phyloP scores from a whole-genome alignment of 2,797 vertebrate genomes.

The Phylloscopus collybita region DNA sequence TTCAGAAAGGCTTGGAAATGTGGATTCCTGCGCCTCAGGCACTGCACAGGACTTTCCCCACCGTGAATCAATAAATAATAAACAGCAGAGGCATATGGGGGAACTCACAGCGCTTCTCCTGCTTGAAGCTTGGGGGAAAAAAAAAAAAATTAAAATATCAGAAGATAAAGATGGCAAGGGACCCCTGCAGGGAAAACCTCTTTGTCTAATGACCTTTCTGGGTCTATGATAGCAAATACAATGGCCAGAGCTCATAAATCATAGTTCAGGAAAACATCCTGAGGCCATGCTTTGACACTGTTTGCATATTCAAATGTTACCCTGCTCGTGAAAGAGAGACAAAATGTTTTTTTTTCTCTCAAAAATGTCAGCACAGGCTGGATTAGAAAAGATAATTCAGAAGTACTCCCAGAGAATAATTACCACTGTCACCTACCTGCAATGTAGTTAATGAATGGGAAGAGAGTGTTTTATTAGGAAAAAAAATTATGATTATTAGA shows the following conservation, averaged over 20 bases:
- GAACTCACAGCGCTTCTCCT: background rate
- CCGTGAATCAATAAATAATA: constrained; percentile 11
- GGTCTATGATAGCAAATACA: constrained; percentile 76
- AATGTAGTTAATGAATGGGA: constrained; percentile 86
- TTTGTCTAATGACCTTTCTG: constrained; percentile 79
- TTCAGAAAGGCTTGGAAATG: background rate
- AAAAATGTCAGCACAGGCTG: constrained; percentile 79
- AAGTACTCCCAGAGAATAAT: constrained; percentile 86
- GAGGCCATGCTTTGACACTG: constrained; percentile 73
- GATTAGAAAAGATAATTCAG: constrained; percentile 86
- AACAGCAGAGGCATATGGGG: background rate
- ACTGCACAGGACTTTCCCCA: background rate
- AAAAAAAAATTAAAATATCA: constrained; percentile 75
- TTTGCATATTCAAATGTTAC: constrained; percentile 85
- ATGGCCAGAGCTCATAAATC: constrained; percentile 82
- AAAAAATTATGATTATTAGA: constrained; percentile 83
- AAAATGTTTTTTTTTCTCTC: constrained; percentile 76
- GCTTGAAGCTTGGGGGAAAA: background rate
- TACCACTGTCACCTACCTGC: constrained; percentile 84
- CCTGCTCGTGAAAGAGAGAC: constrained; percentile 78
- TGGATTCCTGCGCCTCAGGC: background rate
- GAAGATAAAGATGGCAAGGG: constrained; percentile 61
- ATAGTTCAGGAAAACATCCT: constrained; percentile 72
- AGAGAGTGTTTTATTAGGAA: constrained; percentile 81
- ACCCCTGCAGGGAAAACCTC: constrained; percentile 61